Percentiles rank a stretch among this genome's conserved stretches.
Conservation (phyloP, 2,113 vertebrate genomes). For the Etheostoma spectabile region DNA sequence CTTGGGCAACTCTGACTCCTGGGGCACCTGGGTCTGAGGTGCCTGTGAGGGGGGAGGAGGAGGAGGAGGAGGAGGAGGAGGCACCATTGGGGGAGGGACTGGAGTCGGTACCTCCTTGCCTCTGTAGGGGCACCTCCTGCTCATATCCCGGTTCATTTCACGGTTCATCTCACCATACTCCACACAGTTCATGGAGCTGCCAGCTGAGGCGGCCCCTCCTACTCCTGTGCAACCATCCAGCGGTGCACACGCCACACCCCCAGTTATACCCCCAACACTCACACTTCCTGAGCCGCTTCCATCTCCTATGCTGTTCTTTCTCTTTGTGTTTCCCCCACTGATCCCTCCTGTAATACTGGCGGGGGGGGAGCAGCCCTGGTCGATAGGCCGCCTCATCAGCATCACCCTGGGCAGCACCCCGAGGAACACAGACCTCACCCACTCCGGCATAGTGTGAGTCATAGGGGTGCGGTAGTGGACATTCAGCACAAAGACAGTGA, state of each 20-base stretch:
- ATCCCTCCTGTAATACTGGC: slow-evolving; percentile 56
- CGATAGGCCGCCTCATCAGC: slow-evolving; percentile 89
- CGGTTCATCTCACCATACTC: slow-evolving; percentile 78
- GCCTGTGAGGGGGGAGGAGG: slow-evolving; percentile 49
- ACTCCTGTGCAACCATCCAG: slow-evolving; percentile 65
- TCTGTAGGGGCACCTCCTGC: slow-evolving; percentile 76
- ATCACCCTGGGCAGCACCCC: slow-evolving; percentile 87
- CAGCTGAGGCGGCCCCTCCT: slow-evolving; percentile 47
- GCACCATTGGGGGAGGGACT: slow-evolving; percentile 71
- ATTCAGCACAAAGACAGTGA: slow-evolving; percentile 95
- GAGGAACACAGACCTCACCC: slow-evolving; percentile 90
- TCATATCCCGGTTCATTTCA: slow-evolving; percentile 70
- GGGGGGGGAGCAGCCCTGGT: slow-evolving; percentile 77
- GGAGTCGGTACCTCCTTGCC: slow-evolving; percentile 82
- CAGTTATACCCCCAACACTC: slow-evolving; percentile 75
- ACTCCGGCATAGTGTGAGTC: slow-evolving; percentile 92
- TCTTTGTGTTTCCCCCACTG: slow-evolving; percentile 58
- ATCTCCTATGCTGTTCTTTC: slow-evolving; percentile 67
- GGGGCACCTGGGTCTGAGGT: slow-evolving; percentile 56
- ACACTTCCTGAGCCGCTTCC: slow-evolving; percentile 72
- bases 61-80: slow-evolving; percentile 51
- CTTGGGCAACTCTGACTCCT: slow-evolving; percentile 75
- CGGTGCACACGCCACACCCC: slow-evolving; percentile 44
- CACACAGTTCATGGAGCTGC: slow-evolving; percentile 79
- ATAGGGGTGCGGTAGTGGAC: slow-evolving; percentile 93